Conservation (phyloP, 30 jellyfish, hydroid and myxozoan genomes). For the Calvadosia cruxmelitensis region DNA sequence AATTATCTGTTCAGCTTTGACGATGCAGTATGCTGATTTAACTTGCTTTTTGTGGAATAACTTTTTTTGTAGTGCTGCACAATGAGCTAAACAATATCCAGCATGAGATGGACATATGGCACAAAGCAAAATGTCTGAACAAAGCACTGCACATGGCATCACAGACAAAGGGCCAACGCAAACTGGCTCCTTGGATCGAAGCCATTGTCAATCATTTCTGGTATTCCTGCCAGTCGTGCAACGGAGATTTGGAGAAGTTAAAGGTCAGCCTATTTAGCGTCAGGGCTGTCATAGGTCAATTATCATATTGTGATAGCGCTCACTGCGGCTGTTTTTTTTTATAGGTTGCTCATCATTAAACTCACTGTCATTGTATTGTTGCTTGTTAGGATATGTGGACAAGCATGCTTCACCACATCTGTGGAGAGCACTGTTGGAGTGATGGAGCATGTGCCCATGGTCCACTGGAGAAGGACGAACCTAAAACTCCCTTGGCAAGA, state of each 20-base stretch:
- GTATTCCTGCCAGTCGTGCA: slow-evolving; percentile 4
- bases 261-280: too few relatives aligned
- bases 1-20: too few relatives aligned
- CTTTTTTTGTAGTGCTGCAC: neutral
- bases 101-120: slow-evolving; percentile 24
- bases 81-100: neutral
- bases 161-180: slow-evolving; percentile 1
- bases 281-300: too few relatives aligned
- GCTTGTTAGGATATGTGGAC: slow-evolving; percentile 13
- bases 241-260: slow-evolving; percentile 12
- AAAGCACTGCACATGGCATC: neutral
- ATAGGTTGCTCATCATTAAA: too few relatives aligned
- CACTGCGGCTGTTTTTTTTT: too few relatives aligned
- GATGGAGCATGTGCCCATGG: slow-evolving; percentile 17
- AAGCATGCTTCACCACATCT: slow-evolving; percentile 12
- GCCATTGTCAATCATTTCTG: slow-evolving; percentile 12
- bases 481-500: slow-evolving; percentile 1
- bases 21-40: neutral
- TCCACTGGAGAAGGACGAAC: slow-evolving; percentile 9
- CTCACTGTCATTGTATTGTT: too few relatives aligned
- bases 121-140: slow-evolving; percentile 4
- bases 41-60: neutral
- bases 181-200: slow-evolving; percentile 11
- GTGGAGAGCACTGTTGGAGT: slow-evolving; percentile 14
- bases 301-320: too few relatives aligned